Evolutionary conservation across 2,113 vertebrate species (phyloP), one percentile per base, ranked within the genome.

Genomic region (Nyctereutes procyonoides): DNA sequence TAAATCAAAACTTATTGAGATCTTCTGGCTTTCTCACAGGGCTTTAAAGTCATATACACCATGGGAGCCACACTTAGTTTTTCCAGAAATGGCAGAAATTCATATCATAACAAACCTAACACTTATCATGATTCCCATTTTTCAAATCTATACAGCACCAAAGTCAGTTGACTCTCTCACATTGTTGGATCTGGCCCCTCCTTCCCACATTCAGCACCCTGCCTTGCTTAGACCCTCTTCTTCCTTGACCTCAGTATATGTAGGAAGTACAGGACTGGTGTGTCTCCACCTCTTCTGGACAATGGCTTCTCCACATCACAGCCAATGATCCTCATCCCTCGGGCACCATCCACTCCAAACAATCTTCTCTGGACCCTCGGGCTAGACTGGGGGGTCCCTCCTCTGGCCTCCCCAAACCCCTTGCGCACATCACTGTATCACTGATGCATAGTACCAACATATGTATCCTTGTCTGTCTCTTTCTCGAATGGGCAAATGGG

Each of bases 181-280:
- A 24, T 35, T 58, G 35, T 60, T 74, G 20, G 48, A 1, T 48
- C 3, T n/a, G 20, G 14, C 16, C 11, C 20, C 53, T 81, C 35
- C 63, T 16, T n/a, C 24, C 35, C 51, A 48, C 1, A 0, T 19
- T 32, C n/a, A 12, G 20, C 65, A 62, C 38, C 53, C 19, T 48
- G 24, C 53, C 62, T 24, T 79, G 12, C 43, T 17, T 17, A 32
- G 43, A 22, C 30, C 16, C 74, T 35, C 56, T 14, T 24, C n/a
- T 3, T 48, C 71, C 26, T 43, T 24, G 62, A 43, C 43, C 73
- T 51, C 26, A 5, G 53, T 48, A 53, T 65, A 19, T 8, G 30
- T 3, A 9, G 65, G 43, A 53, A 63, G 43, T 28, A 8, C 0
- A 35, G 0, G 0, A 0, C 0, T 24, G 69, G 51, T 53, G 4